Base-by-base conservation (phyloP, 2,113 vertebrate species). In the Dromiciops gliroides region DNA sequence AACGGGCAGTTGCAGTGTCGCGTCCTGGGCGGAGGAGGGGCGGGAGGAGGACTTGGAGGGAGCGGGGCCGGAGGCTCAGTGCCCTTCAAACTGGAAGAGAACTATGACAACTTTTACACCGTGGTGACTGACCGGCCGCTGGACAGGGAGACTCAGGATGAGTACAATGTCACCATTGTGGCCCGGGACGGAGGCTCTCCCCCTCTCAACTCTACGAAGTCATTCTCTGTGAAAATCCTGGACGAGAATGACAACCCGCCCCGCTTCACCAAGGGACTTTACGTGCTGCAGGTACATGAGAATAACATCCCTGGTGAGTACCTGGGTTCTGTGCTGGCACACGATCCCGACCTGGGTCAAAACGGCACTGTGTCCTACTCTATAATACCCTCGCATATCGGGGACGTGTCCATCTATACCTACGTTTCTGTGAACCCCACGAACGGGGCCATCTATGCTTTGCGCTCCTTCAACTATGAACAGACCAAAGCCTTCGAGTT, bases 221-320 rank as follows among this genome's bases (percentile, higher is more conserved):
- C 99, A 0, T 99, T 99, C 97, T 99, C 99, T 0, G 99, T 99
- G 56, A 99, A 99, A 95, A 99, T 99, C 95, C 98, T 99, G 25
- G 99, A 99, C 0, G 99, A 99, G 98, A 99, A 99, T 0, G 99
- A 99, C 98, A 99, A 99, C 31, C 99, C 99, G 0, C 99, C 99
- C 1, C 99, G 99, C 14, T 99, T 99, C 97, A 99, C 99, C 95
- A 99, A 99, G 97, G 98, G 99, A 0, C 99, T 99, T 50, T 99
- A 99, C n/a, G 99, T 99, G 75, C 98, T 99, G 93, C 99, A 99
- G 97, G 99, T 99, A 53, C 99, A 99, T 0, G 99, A 99, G 97
- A 99, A 99, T 97, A 99, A 99, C 96, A 99, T 99, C 96, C 99
- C 99, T 0, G 99, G 99, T 4, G 99, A 99, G 96, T 99, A 99